Evolutionary conservation across 1,140 invertebrate species (phyloP).

Genomic region (Bombus superbus): DNA sequence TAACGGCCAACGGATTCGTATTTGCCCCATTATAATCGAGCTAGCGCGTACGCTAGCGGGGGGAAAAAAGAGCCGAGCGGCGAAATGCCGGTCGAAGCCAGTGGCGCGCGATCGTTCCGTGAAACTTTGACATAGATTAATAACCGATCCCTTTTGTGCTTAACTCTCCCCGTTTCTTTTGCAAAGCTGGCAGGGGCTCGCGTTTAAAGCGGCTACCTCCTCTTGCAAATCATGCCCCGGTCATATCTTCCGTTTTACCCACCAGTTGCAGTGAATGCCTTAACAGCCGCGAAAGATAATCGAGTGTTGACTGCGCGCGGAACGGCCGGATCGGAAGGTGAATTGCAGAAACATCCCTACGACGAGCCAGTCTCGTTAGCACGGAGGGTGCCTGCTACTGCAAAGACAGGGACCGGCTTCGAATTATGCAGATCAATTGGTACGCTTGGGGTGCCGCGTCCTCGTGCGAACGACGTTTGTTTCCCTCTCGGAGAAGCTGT

Average conservation of each 20-base stretch:
- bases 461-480: constrained; percentile 30
- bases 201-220: constrained; percentile 50
- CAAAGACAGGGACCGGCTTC: constrained; percentile 61
- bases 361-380: constrained; percentile 73
- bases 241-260: constrained; percentile 67
- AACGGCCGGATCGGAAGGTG: constrained; percentile 74
- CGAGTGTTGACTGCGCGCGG: constrained; percentile 67
- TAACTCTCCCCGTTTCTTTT: constrained; percentile 14
- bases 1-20: constrained; percentile 4
- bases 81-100: not conserved
- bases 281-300: constrained; percentile 80
- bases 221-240: constrained; percentile 79
- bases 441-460: constrained; percentile 47
- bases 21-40: constrained; percentile 14
- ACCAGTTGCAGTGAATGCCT: constrained; percentile 76
- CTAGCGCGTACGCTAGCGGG: not conserved
- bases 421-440: constrained; percentile 79
- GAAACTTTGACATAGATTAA: constrained; percentile 58
- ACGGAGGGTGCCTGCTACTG: constrained; percentile 59
- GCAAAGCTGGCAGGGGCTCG: not conserved
- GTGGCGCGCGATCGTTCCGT: too few relatives aligned
- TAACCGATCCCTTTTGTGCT: constrained; percentile 50
- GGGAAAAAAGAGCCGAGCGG: not conserved
- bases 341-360: constrained; percentile 81
- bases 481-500: not conserved